Percentiles rank a stretch among this genome's conserved stretches.
Conservation (phyloP, 2,113 vertebrate species). For the Stictonetta naevosa region DNA sequence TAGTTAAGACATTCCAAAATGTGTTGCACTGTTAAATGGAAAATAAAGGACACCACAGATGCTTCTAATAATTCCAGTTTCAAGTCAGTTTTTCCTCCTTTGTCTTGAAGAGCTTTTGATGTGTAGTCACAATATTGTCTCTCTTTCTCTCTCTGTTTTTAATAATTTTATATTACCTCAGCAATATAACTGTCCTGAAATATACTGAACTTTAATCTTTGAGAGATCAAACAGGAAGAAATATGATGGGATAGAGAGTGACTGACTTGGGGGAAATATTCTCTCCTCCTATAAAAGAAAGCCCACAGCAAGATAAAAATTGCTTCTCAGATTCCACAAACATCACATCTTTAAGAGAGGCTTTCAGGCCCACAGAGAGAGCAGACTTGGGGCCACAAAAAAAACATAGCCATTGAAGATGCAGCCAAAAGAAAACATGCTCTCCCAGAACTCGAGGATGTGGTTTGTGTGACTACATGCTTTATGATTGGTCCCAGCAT, state of each 20-base stretch:
- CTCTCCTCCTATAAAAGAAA: background rate
- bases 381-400: background rate
- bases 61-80: conserved; percentile 71
- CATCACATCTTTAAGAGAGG: background rate
- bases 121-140: conserved; percentile 63
- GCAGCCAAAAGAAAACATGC: background rate
- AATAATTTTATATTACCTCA: conserved; percentile 76
- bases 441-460: background rate
- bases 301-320: conserved; percentile 10
- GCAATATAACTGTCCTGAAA: conserved; percentile 73
- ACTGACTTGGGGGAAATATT: background rate
- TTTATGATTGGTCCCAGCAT: background rate
- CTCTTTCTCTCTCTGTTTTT: conserved; percentile 73
- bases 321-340: background rate
- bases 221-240: conserved; percentile 71
- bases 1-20: conserved; percentile 33
- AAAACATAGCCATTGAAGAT: background rate
- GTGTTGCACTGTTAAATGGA: conserved; percentile 43
- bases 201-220: conserved; percentile 56
- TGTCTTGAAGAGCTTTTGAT: conserved; percentile 76
- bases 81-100: conserved; percentile 69
- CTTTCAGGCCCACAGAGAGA: background rate
- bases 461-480: conserved; percentile 19
- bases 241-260: background rate
- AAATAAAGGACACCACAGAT: conserved; percentile 69